A percentile compares a stretch with the other conserved stretches of the same genome.
phyloP scores from a whole-genome alignment of 2,113 vertebrate species.

The Passer montanus region DNA sequence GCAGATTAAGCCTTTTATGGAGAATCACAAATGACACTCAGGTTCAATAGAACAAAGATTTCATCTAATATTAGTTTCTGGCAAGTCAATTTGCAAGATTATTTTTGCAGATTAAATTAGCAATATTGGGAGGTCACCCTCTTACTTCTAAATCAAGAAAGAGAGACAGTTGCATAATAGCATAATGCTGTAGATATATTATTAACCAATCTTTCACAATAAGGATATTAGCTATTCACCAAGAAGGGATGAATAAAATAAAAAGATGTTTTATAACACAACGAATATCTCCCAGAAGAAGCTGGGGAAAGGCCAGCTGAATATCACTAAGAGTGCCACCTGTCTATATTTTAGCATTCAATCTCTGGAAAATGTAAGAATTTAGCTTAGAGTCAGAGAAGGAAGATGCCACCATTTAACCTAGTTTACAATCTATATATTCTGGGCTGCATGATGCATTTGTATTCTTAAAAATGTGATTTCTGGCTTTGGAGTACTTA shows the following conservation, averaged over 20 bases:
- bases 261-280: neutral
- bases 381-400: neutral
- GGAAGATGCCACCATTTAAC: neutral
- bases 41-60: slow-evolving; percentile 66
- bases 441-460: neutral
- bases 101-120: slow-evolving; percentile 74
- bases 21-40: slow-evolving; percentile 67
- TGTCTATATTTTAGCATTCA: neutral
- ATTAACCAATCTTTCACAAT: slow-evolving; percentile 38
- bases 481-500: neutral
- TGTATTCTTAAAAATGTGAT: neutral
- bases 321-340: neutral
- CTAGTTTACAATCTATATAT: neutral
- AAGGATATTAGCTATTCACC: neutral
- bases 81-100: slow-evolving; percentile 69
- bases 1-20: slow-evolving; percentile 36
- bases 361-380: neutral
- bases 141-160: slow-evolving; percentile 60
- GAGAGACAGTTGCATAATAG: slow-evolving; percentile 59
- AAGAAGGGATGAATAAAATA: neutral
- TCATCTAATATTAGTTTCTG: slow-evolving; percentile 64
- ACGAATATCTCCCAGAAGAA: neutral
- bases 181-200: neutral
- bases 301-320: neutral
- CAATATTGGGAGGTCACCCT: slow-evolving; percentile 70